These are phyloP conservation scores for Rotaria macrura DNA, from an alignment of 2,888 invertebrate species.

Conservation along the genomic window DNA sequence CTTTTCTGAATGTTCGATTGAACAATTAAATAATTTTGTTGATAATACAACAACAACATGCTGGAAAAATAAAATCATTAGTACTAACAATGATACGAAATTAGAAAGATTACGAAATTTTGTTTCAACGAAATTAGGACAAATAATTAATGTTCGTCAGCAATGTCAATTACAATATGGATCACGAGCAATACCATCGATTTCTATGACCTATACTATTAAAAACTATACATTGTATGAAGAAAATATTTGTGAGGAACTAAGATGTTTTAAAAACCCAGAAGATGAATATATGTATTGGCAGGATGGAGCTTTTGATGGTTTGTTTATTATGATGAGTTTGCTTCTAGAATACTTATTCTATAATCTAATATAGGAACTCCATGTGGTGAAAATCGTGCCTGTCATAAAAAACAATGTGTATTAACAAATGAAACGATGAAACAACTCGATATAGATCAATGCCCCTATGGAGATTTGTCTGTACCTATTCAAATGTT, in stretches of 20 bases:
- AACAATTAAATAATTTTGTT: background rate
- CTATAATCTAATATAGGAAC: background rate
- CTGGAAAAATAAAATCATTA: background rate
- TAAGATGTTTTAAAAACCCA: background rate
- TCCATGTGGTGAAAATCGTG: background rate
- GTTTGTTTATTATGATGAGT: background rate
- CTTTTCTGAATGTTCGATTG: background rate
- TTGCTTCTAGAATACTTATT: background rate
- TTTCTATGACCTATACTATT: background rate
- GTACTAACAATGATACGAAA: slow-evolving; percentile 5
- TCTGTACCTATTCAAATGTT: background rate
- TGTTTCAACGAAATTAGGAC: background rate
- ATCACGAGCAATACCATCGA: background rate
- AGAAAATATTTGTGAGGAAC: background rate
- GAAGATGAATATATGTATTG: slow-evolving; percentile 14
- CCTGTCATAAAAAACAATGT: background rate
- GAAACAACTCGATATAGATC: background rate
- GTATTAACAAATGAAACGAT: background rate
- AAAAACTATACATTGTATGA: background rate
- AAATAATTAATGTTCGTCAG: background rate
- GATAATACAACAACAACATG: background rate
- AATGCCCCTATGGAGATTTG: slow-evolving; percentile 1
- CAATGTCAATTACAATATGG: slow-evolving; percentile 21
- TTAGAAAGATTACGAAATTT: background rate
- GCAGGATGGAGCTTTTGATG: slow-evolving; percentile 18